Conservation (phyloP, 2,888 invertebrate species). For the Iselma pallidipennis region DNA sequence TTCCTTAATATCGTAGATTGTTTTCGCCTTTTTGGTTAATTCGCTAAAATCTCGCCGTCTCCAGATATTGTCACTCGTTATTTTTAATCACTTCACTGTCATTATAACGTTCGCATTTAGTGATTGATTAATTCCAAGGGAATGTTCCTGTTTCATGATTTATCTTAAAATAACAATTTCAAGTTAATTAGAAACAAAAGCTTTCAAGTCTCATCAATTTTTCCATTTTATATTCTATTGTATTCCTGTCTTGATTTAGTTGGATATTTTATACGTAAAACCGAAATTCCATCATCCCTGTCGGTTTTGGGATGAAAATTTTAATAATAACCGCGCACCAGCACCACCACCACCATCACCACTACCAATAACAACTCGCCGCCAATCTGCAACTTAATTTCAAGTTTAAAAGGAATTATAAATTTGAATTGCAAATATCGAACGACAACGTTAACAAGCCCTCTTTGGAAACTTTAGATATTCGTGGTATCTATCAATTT, state of each 20-base stretch:
- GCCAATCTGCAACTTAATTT: not conserved
- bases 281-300: not conserved
- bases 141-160: constrained; percentile 6
- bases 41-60: not conserved
- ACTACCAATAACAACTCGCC: not conserved
- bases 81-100: constrained; percentile 23
- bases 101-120: constrained; percentile 4
- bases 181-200: not conserved
- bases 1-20: not conserved
- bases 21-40: not conserved
- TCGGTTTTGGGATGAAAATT: no score
- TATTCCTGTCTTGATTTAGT: no score
- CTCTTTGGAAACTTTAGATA: not conserved
- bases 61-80: constrained; percentile 5
- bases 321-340: no score
- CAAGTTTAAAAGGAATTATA: constrained; percentile 5
- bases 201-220: not conserved
- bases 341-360: not conserved
- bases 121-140: constrained; percentile 6
- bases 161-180: constrained; percentile 2
- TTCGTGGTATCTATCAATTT: not conserved
- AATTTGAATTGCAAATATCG: constrained; percentile 22
- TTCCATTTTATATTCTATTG: constrained; percentile 5
- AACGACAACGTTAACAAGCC: constrained; percentile 1
- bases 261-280: no score